phyloP scores from a whole-genome alignment of 2,888 invertebrate species.

The Drosophila hawaiiensis region DNA sequence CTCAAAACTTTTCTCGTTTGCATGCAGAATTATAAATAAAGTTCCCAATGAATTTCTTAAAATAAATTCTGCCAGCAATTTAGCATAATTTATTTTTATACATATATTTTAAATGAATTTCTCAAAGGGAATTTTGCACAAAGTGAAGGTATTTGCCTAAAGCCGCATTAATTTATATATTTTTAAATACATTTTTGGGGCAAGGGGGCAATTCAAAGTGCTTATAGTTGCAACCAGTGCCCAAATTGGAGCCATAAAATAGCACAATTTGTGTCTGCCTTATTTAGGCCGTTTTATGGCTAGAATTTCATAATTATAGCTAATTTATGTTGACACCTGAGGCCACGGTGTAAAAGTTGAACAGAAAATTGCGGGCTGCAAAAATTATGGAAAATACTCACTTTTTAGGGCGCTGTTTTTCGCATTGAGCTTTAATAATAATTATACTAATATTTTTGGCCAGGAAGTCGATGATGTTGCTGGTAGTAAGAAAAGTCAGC shows the following conservation, averaged over 20 bases:
- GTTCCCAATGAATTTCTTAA: background rate
- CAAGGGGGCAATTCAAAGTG: constrained; percentile 8
- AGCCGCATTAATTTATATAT: background rate
- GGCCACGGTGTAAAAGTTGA: constrained; percentile 56
- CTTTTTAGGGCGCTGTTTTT: constrained; percentile 18
- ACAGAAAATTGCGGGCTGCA: constrained; percentile 31
- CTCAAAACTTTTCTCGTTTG: background rate
- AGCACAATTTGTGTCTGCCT: constrained; percentile 16
- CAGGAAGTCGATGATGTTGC: constrained; percentile 61
- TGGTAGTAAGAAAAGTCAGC: constrained; percentile 60
- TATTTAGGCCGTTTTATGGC: constrained; percentile 34
- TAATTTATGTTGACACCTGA: constrained; percentile 79
- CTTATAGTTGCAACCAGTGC: constrained; percentile 18
- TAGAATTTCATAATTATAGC: constrained; percentile 71
- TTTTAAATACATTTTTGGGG: constrained; percentile 6
- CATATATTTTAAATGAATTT: background rate
- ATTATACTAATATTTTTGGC: constrained; percentile 41
- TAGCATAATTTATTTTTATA: background rate
- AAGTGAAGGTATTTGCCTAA: background rate
- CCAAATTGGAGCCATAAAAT: constrained; percentile 43
- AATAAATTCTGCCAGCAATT: constrained; percentile 1
- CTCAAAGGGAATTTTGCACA: background rate
- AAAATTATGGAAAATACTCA: constrained; percentile 45
- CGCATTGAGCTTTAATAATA: constrained; percentile 32
- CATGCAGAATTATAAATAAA: background rate